Evolutionary conservation across 64 coral and sea anemone species (phyloP).

Genomic region (Pachyseris speciosa): DNA sequence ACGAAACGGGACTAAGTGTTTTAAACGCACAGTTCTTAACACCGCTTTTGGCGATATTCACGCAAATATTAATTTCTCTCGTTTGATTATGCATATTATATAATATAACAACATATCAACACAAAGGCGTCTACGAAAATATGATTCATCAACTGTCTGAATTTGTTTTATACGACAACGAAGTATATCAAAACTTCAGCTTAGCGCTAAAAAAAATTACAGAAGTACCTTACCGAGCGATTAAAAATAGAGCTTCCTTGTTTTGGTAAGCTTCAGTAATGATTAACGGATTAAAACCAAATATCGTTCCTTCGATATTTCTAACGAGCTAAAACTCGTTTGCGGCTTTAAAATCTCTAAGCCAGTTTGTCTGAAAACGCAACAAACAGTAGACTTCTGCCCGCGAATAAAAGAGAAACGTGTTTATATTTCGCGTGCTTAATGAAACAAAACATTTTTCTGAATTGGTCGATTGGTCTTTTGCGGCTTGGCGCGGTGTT

Average conservation of each 20-base stretch:
- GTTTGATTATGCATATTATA: too few relatives aligned
- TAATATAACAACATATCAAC: too few relatives aligned
- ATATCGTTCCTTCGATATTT: slow-evolving; percentile 6
- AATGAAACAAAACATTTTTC: not conserved
- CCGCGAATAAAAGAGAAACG: not conserved
- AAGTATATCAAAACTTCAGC: too few relatives aligned
- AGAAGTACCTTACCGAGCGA: not conserved
- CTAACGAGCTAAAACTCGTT: not conserved
- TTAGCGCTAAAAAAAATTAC: too few relatives aligned
- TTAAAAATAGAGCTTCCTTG: not conserved
- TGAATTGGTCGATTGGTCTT: not conserved
- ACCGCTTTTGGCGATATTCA: too few relatives aligned
- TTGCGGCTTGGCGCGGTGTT: not conserved
- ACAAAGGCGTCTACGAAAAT: too few relatives aligned
- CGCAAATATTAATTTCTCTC: too few relatives aligned
- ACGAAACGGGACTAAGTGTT: too few relatives aligned
- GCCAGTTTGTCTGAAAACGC: not conserved
- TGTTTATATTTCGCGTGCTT: not conserved
- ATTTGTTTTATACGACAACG: too few relatives aligned
- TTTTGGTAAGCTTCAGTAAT: not conserved
- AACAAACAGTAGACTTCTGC: not conserved
- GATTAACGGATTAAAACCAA: not conserved
- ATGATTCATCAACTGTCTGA: too few relatives aligned
- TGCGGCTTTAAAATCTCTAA: not conserved
- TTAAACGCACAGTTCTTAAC: too few relatives aligned